phyloP scores from a whole-genome alignment of 2,797 vertebrate genomes.

The Sciurus carolinensis region DNA sequence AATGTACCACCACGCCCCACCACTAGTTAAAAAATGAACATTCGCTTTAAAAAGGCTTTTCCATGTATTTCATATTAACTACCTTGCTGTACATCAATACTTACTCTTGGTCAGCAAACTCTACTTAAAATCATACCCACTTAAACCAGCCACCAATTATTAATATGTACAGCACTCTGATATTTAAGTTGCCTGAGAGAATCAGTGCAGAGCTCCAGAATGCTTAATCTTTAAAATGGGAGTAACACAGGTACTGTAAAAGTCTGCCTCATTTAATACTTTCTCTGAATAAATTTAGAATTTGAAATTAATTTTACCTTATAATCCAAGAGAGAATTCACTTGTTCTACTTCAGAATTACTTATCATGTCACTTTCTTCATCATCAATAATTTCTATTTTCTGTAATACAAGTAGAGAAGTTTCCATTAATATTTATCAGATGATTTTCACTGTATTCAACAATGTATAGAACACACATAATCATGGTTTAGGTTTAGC shows the following conservation, averaged over 20 bases:
- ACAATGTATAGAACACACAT: conserved; percentile 12
- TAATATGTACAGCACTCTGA: neutral
- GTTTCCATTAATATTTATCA: conserved; percentile 41
- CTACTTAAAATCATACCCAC: neutral
- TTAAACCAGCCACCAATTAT: neutral
- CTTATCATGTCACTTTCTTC: conserved; percentile 92
- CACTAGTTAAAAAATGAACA: conserved; percentile 48
- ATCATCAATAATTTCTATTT: conserved; percentile 96
- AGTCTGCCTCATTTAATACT: conserved; percentile 4
- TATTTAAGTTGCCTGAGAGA: conserved; percentile 28
- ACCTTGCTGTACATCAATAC: neutral
- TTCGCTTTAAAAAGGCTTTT: neutral
- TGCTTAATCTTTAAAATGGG: conserved; percentile 16
- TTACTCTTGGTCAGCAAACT: neutral
- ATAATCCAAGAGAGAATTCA: conserved; percentile 96
- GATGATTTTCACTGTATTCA: conserved; percentile 18
- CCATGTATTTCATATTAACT: conserved; percentile 49
- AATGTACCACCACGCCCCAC: neutral
- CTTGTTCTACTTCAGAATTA: conserved; percentile 95
- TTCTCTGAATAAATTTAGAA: conserved; percentile 52
- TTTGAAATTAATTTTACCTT: conserved; percentile 91
- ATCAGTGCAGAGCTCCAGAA: neutral
- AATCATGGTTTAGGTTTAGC: conserved; percentile 38
- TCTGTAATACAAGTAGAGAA: conserved; percentile 90
- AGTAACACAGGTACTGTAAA: neutral